Evolutionary conservation across 2,113 vertebrate species (phyloP).

Genomic region (Pycnonotus jocosus): DNA sequence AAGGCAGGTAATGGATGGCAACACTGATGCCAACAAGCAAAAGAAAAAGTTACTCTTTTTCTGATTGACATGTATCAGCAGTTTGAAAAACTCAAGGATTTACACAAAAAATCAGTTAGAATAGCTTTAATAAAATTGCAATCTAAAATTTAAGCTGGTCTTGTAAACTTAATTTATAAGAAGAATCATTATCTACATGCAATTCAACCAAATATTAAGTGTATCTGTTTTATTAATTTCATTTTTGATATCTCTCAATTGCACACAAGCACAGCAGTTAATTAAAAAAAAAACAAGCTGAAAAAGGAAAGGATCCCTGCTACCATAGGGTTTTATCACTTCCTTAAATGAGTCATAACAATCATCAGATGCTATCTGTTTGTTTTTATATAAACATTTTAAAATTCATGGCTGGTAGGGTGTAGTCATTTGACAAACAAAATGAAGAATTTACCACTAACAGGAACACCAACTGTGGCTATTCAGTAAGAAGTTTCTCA

Average conservation of each 20-base stretch:
- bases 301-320: not conserved
- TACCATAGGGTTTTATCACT: slow-evolving; percentile 18
- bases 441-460: not conserved
- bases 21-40: not conserved
- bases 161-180: not conserved
- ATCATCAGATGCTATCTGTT: slow-evolving; percentile 25
- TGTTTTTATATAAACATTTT: slow-evolving; percentile 4
- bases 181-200: not conserved
- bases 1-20: not conserved
- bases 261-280: not conserved
- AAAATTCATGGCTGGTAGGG: not conserved
- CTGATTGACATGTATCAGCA: not conserved
- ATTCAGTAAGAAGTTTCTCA: not conserved
- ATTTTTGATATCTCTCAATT: not conserved
- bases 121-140: not conserved
- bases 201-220: not conserved
- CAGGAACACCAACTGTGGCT: not conserved
- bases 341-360: slow-evolving; percentile 42
- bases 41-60: not conserved
- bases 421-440: slow-evolving; percentile 23
- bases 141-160: not conserved
- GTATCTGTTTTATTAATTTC: not conserved
- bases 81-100: not conserved
- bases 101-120: not conserved
- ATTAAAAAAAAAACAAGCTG: not conserved